Base-by-base conservation (phyloP, 64 coral and sea anemone species). In the Dendrophyllia cribrosa region DNA sequence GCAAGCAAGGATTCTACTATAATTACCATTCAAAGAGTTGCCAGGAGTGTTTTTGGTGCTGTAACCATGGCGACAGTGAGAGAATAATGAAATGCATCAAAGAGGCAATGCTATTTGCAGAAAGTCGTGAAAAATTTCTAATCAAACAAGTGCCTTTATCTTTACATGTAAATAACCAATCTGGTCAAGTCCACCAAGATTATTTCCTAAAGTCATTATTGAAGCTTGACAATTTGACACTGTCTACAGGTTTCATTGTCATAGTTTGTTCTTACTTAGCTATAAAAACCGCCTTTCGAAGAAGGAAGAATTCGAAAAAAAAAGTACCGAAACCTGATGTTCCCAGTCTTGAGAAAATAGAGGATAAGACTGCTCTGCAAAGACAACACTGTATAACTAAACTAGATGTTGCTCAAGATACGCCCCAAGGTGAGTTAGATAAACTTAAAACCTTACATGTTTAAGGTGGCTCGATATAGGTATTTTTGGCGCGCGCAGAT, bases 41-140 rank as follows among this genome's bases (percentile, higher is more conserved):
- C 64, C 49, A 79, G 14, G 63, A 77, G 0, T 90, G 88, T 48
- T 70, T 69, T 56, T 56, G 13, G 64, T 90, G 88, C 14, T 90
- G 88, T 90, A 66, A 20, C 0, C 50, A 71, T 80, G n/a, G 50
- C 9, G 44, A 81, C 8, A 78, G 78, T 59, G 44, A 59, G 3
- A 26, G 44, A 4, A 81, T 90, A 4, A 69, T 70, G 17, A 53
- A 90, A 6, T 90, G 76, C 65, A 67, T 67, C 5, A 70, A 17
- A 49, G 17, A 81, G 68, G 66, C 76, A 72, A 61, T 63, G 78
- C 43, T 45, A 7, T 22, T 25, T 26, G 21, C 53, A 51, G 11
- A 58, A 9, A 2, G 4, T 19, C 4, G 13, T 44, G 56, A 19
- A 0, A 25, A 3, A 6, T 11, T 51, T 26, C 10, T 43, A 19